Conservation (phyloP, 2,113 vertebrate genomes). For the Bos javanicus region DNA sequence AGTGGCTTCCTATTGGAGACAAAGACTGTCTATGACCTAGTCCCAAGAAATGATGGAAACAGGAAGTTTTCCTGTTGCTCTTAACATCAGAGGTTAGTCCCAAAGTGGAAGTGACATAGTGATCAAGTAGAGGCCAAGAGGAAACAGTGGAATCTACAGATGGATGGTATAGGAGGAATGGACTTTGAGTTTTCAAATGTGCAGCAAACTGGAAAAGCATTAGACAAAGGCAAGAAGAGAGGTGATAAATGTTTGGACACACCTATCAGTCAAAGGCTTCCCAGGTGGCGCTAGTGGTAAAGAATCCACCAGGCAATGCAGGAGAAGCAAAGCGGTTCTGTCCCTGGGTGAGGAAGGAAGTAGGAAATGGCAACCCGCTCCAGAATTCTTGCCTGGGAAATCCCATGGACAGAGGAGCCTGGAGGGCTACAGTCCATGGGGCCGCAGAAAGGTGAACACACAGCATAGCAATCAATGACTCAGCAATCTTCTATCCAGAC, state of each 20-base stretch:
- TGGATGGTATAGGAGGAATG: neutral
- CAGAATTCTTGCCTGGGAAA: neutral
- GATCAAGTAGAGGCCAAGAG: neutral
- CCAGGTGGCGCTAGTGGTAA: neutral
- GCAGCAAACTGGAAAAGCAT: neutral
- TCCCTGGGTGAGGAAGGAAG: neutral
- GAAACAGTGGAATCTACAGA: neutral
- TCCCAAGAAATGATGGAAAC: neutral
- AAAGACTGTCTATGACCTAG: neutral
- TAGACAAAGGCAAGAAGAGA: neutral
- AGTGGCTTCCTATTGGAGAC: neutral
- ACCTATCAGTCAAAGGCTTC: neutral
- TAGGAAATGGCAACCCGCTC: neutral
- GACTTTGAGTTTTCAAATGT: neutral
- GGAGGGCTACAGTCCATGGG: neutral
- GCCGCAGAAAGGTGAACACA: neutral
- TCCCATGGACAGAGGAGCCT: neutral
- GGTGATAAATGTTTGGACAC: accelerated
- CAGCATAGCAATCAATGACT: neutral
- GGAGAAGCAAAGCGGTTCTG: neutral
- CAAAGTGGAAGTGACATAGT: neutral
- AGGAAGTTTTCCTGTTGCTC: neutral
- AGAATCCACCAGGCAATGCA: neutral
- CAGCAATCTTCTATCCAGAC: neutral
- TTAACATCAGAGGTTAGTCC: neutral